Base-by-base conservation (phyloP, 2,888 invertebrate species). In the Nebria brevicollis region DNA sequence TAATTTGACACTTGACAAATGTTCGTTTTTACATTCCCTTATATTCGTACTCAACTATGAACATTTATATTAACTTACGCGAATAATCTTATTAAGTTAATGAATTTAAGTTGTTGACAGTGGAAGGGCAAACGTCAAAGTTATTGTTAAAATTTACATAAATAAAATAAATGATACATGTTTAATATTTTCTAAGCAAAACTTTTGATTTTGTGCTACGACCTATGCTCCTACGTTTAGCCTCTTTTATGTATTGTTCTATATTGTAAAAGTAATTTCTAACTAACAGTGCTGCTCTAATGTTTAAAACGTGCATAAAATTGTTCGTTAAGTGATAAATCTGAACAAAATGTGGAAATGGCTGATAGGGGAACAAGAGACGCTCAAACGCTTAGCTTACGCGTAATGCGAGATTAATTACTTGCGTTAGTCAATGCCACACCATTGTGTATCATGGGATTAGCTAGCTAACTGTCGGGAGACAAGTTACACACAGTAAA, bases 351-450 rank as follows among this genome's bases (percentile, higher is more conserved):
- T 54, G 11, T 54, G 54, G 54, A 54, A 54, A 54, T 54, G 8
- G 54, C 54, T 54, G 54, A 54, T 54, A 54, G 13, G 54, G 54
- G 54, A 54, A 54, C 13, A 54, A 54, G 54, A 54, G 54, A 54
- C 54, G 70, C 34, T 34, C 77, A 70, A 77, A 77, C 77, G 70
- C 73, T 73, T 65, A 79, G 66, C 66, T 73, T 73, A 66, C 86
- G 87, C 54, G 54, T 87, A 87, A 87, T 87, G 86, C 86, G 86
- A 87, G 87, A 87, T 87, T 87, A 87, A 87, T 87, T 87, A 86
- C 85, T 85, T 85, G 84, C 87, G 86, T 87, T 87, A 87, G 86
- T 87, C 87, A 87, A 87, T 87, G 87, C 86, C 87, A 86, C 79
- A 84, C 85, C 85, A 85, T 86, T 86, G 86, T 87, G 86, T 85